These are phyloP conservation scores for Aphidius ervi DNA, from an alignment of 1,140 invertebrate genomes.

Conservation along the genomic window DNA sequence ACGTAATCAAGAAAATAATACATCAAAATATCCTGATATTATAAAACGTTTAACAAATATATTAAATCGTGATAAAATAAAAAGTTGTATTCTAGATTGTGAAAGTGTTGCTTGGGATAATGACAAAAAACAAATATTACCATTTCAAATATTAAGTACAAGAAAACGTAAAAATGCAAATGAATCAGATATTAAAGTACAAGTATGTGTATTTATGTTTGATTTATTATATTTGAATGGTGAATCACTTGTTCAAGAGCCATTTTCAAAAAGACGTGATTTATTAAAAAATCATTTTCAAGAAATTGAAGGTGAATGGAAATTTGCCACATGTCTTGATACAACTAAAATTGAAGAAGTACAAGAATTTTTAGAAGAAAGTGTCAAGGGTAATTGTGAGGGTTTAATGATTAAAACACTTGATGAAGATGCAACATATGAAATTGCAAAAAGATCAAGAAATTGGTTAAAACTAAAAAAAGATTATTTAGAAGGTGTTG, in stretches of 20 bases:
- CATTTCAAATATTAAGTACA: conserved; percentile 95
- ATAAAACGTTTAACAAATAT: conserved; percentile 66
- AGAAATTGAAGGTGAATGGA: conserved; percentile 79
- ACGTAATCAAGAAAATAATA: conserved; percentile 98
- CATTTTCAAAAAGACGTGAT: conserved; percentile 73
- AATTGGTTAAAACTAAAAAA: conserved; percentile 99
- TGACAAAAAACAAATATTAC: conserved; percentile 85
- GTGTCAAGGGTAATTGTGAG: conserved; percentile 92
- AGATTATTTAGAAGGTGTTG: conserved; percentile 93
- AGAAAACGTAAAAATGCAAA: conserved; percentile 94
- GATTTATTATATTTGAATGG: conserved; percentile 96
- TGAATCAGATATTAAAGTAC: conserved; percentile 88
- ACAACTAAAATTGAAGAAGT: conserved; percentile 89
- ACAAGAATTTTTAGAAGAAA: conserved; percentile 90
- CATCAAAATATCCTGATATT: conserved; percentile 96
- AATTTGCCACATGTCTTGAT: conserved; percentile 82
- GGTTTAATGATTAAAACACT: conserved; percentile 99
- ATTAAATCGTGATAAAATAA: conserved; percentile 60
- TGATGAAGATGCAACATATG: conserved; percentile 89
- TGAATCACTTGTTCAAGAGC: conserved; percentile 73
- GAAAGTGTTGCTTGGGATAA: conserved; percentile 97
- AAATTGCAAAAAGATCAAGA: conserved; percentile 94
- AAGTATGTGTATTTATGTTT: conserved; percentile 97
- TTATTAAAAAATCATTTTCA: conserved; percentile 74
- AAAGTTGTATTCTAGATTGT: conserved; percentile 89